These are phyloP conservation scores for Megastigmus dorsalis DNA, from an alignment of 2,888 invertebrate genomes.

Conservation along the genomic window DNA sequence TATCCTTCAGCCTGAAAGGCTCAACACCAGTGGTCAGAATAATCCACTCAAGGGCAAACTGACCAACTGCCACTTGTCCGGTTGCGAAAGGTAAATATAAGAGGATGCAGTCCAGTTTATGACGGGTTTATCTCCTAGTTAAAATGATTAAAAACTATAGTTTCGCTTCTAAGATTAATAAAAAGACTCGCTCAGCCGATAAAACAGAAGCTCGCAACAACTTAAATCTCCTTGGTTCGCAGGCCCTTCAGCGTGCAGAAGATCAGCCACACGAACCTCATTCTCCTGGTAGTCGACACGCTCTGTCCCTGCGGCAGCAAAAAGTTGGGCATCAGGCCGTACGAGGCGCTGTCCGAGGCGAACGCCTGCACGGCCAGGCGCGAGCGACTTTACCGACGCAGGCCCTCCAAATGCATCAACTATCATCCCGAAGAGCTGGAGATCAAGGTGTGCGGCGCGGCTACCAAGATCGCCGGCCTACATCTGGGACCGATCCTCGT, in stretches of 20 bases:
- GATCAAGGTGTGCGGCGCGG: slow-evolving; percentile 72
- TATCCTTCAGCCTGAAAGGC: slow-evolving; percentile 86
- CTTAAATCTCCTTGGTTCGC: slow-evolving; percentile 51
- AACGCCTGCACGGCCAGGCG: slow-evolving; percentile 70
- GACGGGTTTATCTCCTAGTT: background rate
- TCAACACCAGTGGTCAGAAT: slow-evolving; percentile 85
- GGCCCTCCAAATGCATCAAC: slow-evolving; percentile 88
- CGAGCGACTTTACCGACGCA: slow-evolving; percentile 83
- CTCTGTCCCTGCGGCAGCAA: slow-evolving; percentile 92
- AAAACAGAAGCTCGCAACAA: background rate
- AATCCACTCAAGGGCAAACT: slow-evolving; percentile 92
- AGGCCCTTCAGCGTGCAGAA: slow-evolving; percentile 95
- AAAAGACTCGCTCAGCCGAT: too few species aligned
- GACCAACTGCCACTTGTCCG: slow-evolving; percentile 90
- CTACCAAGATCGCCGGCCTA: slow-evolving; percentile 31
- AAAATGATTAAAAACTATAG: background rate
- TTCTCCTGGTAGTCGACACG: slow-evolving; percentile 91
- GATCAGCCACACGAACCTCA: slow-evolving; percentile 92
- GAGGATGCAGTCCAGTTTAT: background rate
- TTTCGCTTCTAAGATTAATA: too few species aligned
- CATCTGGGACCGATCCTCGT: slow-evolving; percentile 52
- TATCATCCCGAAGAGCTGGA: slow-evolving; percentile 88
- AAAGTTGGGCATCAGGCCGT: slow-evolving; percentile 86
- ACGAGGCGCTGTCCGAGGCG: slow-evolving; percentile 72
- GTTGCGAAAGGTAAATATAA: slow-evolving; percentile 84